phyloP scores from a whole-genome alignment of 2,888 invertebrate species.

The Barypeithes pellucidus region DNA sequence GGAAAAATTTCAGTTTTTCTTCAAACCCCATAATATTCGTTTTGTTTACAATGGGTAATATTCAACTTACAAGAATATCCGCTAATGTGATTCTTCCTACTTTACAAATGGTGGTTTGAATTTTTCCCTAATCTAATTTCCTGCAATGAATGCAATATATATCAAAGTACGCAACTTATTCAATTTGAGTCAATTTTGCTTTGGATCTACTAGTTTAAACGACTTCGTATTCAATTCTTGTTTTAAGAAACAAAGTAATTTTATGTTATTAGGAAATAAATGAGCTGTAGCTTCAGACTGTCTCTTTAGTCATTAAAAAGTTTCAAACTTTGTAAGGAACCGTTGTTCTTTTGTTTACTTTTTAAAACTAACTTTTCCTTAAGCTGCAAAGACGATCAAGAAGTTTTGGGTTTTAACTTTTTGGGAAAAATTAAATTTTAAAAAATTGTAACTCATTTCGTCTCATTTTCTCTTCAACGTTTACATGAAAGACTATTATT shows the following conservation, averaged over 20 bases:
- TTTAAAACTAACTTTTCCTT: neutral
- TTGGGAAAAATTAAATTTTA: neutral
- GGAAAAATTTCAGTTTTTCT: too few species aligned
- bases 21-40: too few species aligned
- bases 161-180: neutral
- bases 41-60: too few species aligned
- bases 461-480: too few species aligned
- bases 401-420: slow-evolving; percentile 8
- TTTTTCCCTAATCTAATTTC: too few species aligned
- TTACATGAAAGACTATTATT: too few species aligned
- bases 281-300: neutral
- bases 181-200: neutral
- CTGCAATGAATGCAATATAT: too few species aligned
- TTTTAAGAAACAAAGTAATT: neutral
- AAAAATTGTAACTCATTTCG: neutral
- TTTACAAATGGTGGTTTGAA: too few species aligned
- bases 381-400: neutral
- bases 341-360: slow-evolving; percentile 2
- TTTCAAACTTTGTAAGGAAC: slow-evolving; percentile 7
- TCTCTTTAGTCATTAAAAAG: slow-evolving; percentile 7
- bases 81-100: too few species aligned
- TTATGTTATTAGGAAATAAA: neutral
- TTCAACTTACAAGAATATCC: too few species aligned
- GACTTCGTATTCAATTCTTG: neutral
- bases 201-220: neutral